phyloP scores from a whole-genome alignment of 2,113 vertebrate species.

The Cnemophilus loriae region DNA sequence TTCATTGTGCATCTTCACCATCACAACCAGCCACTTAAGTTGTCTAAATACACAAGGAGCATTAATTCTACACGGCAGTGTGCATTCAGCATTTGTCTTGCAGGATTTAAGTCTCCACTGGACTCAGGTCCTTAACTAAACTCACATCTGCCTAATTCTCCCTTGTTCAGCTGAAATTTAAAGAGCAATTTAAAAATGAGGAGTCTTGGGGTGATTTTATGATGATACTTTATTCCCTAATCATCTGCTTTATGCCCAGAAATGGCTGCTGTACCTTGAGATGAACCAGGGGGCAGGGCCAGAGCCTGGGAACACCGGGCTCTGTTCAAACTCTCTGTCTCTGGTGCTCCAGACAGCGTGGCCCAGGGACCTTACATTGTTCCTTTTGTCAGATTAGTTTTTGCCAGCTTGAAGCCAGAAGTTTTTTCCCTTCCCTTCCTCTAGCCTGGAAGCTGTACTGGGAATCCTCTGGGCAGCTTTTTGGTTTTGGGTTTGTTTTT shows the following conservation, averaged over 20 bases:
- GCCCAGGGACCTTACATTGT: no score
- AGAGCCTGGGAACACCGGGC: neutral
- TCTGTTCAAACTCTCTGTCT: neutral
- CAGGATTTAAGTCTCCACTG: neutral
- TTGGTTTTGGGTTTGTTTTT: neutral
- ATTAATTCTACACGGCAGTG: conserved; percentile 12
- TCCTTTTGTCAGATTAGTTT: neutral
- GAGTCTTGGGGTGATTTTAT: neutral
- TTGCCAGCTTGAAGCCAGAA: neutral
- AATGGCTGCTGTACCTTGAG: neutral
- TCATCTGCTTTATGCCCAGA: neutral
- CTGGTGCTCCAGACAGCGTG: rapidly evolving
- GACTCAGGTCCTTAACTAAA: neutral
- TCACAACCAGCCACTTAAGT: conserved; percentile 19
- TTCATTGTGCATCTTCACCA: neutral
- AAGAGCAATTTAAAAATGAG: neutral
- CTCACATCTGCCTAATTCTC: neutral
- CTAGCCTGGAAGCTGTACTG: neutral
- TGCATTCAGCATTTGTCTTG: neutral
- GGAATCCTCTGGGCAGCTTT: rapidly evolving
- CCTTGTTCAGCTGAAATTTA: neutral
- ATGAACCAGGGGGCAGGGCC: rapidly evolving
- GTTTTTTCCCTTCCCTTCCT: neutral
- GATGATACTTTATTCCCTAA: neutral
- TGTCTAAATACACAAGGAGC: neutral